Percentiles rank a stretch among this genome's conserved stretches.
Evolutionary conservation across 1,140 invertebrate species (phyloP).

Genomic region (Aethina tumida): DNA sequence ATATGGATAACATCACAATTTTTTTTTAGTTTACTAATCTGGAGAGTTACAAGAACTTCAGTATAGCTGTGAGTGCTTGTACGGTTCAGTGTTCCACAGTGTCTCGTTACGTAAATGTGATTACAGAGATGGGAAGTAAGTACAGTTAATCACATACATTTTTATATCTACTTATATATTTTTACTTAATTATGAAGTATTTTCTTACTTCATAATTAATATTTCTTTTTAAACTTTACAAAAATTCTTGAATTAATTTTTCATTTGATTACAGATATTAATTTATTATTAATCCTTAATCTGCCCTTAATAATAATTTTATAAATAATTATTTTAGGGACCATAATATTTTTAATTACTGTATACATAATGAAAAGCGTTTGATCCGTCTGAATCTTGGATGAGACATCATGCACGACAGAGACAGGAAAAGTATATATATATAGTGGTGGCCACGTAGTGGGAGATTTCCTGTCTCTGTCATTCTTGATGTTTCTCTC

Average conservation of each 20-base stretch:
- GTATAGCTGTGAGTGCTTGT: slow-evolving; percentile 57
- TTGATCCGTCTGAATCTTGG: too few species aligned
- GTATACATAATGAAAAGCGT: too few species aligned
- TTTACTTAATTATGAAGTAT: background rate
- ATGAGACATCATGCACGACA: too few species aligned
- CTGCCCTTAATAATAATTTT: too few species aligned
- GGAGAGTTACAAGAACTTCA: slow-evolving; percentile 50
- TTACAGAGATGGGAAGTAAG: slow-evolving; percentile 50
- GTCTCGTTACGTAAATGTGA: slow-evolving; percentile 37
- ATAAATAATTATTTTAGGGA: too few species aligned
- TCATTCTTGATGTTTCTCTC: too few species aligned
- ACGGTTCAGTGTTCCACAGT: slow-evolving; percentile 52
- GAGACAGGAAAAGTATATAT: too few species aligned
- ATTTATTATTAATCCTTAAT: too few species aligned
- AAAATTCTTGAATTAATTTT: background rate
- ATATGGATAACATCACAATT: background rate
- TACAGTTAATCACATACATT: too few species aligned
- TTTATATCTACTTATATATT: background rate
- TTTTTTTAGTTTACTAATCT: slow-evolving; percentile 29
- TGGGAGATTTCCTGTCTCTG: too few species aligned
- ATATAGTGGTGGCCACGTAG: too few species aligned
- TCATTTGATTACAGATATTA: slow-evolving; percentile 2
- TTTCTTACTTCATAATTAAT: background rate
- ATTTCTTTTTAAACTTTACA: background rate
- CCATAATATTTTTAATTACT: too few species aligned